Evolutionary conservation across 1,140 invertebrate species (phyloP), one percentile per base, ranked within the genome.

Genomic region (Hestina assimilis): DNA sequence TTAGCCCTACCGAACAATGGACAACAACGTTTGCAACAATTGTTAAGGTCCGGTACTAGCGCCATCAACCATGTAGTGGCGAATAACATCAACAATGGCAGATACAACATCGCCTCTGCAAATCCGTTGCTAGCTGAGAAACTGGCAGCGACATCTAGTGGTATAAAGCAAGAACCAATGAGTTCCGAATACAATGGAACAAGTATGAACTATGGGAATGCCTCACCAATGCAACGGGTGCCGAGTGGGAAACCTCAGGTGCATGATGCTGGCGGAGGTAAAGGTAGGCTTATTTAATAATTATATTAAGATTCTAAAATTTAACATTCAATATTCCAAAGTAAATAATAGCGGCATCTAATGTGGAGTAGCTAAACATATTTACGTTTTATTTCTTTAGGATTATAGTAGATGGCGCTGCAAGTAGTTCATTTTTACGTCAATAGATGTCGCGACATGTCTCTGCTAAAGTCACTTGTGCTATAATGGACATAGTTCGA

Each of bases 61-160:
- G 83, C 80, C 23, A 87, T 89, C 77, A 84, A 83, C 78, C 76
- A 80, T 75, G 76, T 69, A 59, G 69, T 89, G 60, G 75, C 85
- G 53, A 84, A 84, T 58, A 90, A 89, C 31, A 91, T 89, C 17
- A 90, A 89, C 72, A 88, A 90, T 72, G 90, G 92, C 66, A 94
- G 94, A 87, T 93, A 93, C 72, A 95, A 94, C 51, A 95, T 96
- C 42, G 94, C 94, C 1, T 94, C 94, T 0, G 93, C 93, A 9
- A 96, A 96, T 83, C 95, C 95, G 23, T 88, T 96, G 31, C 88
- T 96, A 58, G 95, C 95, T 8, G 90, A 92, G 64, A 92, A 91
- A 60, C 62, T 92, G 23, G 89, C 89, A 48, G 83, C 90, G 79
- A 89, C 91, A 80, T 87, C 91, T 79, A 91, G 84, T 65, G 89